Evolutionary conservation across 1,140 invertebrate species (phyloP).

Genomic region (Hyphantria cunea): DNA sequence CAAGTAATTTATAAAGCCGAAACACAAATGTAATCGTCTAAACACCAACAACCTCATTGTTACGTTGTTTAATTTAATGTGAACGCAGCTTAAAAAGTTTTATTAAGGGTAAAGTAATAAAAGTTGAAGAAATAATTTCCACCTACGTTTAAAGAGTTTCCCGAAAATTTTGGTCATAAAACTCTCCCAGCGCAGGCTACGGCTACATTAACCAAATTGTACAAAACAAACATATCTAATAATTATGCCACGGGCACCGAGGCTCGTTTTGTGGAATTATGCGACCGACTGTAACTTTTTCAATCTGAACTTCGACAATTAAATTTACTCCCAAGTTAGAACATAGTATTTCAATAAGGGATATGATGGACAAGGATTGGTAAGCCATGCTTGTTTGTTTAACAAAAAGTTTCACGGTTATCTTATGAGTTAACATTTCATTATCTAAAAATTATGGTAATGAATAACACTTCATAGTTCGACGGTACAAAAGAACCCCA

Average conservation of each 20-base stretch:
- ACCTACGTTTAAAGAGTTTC: slow-evolving; percentile 55
- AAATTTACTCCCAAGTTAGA: slow-evolving; percentile 65
- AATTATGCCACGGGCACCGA: slow-evolving; percentile 56
- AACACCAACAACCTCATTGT: slow-evolving; percentile 20
- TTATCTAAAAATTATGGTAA: slow-evolving; percentile 17
- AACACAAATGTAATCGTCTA: slow-evolving; percentile 17
- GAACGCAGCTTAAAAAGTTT: slow-evolving; percentile 40
- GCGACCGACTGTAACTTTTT: slow-evolving; percentile 73
- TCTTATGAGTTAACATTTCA: slow-evolving; percentile 13
- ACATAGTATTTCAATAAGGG: slow-evolving; percentile 71
- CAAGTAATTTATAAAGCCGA: slow-evolving; percentile 18
- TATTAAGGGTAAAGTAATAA: slow-evolving; percentile 51
- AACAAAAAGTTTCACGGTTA: slow-evolving; percentile 35
- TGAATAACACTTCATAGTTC: slow-evolving; percentile 18
- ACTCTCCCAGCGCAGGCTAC: slow-evolving; percentile 40
- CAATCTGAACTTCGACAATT: slow-evolving; percentile 78
- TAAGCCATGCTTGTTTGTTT: slow-evolving; percentile 53
- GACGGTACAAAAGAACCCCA: slow-evolving; percentile 41
- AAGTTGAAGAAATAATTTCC: slow-evolving; percentile 63
- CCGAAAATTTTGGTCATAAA: slow-evolving; percentile 61
- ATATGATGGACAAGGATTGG: slow-evolving; percentile 53
- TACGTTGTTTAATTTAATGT: slow-evolving; percentile 33
- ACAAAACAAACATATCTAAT: slow-evolving; percentile 73
- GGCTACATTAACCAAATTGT: slow-evolving; percentile 73
- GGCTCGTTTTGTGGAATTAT: slow-evolving; percentile 66